phyloP scores from a whole-genome alignment of 2,113 vertebrate species.

The Conger conger region DNA sequence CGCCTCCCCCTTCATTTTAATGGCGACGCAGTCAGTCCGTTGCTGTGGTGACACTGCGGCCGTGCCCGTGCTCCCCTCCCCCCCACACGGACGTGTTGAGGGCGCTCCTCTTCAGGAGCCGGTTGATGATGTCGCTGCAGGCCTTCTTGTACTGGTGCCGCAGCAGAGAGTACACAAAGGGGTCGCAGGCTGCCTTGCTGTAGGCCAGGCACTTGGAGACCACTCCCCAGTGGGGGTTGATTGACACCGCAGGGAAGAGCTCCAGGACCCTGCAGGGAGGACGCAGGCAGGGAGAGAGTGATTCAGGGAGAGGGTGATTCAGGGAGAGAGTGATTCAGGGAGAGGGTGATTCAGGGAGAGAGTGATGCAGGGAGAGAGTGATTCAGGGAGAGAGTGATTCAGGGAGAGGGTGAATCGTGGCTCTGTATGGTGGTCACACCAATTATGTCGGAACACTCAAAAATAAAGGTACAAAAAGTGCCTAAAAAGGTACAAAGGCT shows the following conservation, averaged over 20 bases:
- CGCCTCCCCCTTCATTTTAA: background rate
- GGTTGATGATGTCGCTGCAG: conserved; percentile 83
- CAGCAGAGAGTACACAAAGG: conserved; percentile 93
- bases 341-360: too few relatives aligned
- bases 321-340: background rate
- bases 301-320: background rate
- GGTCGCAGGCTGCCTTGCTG: conserved; percentile 92
- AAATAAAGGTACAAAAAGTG: too few relatives aligned
- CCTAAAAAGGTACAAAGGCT: too few relatives aligned
- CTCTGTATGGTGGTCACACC: too few relatives aligned
- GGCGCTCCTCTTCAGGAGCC: conserved; percentile 79
- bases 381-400: background rate
- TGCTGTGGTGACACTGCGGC: conserved; percentile 27
- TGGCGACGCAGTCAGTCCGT: conserved; percentile 47
- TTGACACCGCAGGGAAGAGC: conserved; percentile 74
- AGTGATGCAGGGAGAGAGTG: too few relatives aligned
- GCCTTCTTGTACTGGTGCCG: conserved; percentile 90
- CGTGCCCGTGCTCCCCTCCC: conserved; percentile 40
- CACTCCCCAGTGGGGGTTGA: conserved; percentile 87
- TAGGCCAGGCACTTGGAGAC: conserved; percentile 92
- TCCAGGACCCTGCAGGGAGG: conserved; percentile 82
- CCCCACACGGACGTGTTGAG: conserved; percentile 75
- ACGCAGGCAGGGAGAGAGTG: conserved; percentile 29
- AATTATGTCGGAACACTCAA: too few relatives aligned
- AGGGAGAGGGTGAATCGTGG: too few relatives aligned